Evolutionary conservation across 1,140 invertebrate genomes (phyloP), one percentile per base, ranked within the genome.

Genomic region (Drosophila dunni): DNA sequence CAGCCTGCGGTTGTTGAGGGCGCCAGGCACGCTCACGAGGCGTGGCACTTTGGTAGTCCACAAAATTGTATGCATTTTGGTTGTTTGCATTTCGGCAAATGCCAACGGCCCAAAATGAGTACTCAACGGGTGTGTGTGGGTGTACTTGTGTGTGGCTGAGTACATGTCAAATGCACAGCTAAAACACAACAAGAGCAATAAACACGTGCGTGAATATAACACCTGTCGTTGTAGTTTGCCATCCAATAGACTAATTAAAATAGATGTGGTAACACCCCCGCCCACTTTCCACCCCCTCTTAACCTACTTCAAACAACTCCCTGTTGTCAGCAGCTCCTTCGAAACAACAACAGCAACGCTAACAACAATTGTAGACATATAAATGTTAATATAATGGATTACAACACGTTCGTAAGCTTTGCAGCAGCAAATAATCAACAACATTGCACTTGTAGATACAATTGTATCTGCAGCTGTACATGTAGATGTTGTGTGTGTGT

Each of bases 171-270:
- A 58, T 70, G 66, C 53, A 70, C 29, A 70, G 61, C 64, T 64
- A 56, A 7, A 42, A 33, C 40, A 48, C 57, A 53, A 53, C 48
- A 62, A n/a, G 42, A 71, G 42, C 50, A 57, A 38, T 34, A 17
- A 75, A 70, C 51, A 70, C n/a, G 36, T 73, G 71, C 82, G 64
- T 68, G 79, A 81, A 83, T 65, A 69, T 57, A 82, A 76, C 83
- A 86, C 82, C 83, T 88, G 83, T 72, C 65, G 76, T 3, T 48
- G 64, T 73, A 45, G 50, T 50, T 64, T 20, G 53, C 33, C n/a
- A 63, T 58, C 48, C 58, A 46, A 61, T 61, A 40, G 75, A 65
- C 83, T 86, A 88, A 86, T 86, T 86, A 88, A 88, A 79, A 82
- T 88, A 62, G 46, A 68, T 77, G 62, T 36, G 61, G 48, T 9